Percentiles rank a stretch among this genome's conserved stretches.
These are phyloP conservation scores for Aix galericulata DNA, from an alignment of 2,113 vertebrate species.

Conservation along the genomic window DNA sequence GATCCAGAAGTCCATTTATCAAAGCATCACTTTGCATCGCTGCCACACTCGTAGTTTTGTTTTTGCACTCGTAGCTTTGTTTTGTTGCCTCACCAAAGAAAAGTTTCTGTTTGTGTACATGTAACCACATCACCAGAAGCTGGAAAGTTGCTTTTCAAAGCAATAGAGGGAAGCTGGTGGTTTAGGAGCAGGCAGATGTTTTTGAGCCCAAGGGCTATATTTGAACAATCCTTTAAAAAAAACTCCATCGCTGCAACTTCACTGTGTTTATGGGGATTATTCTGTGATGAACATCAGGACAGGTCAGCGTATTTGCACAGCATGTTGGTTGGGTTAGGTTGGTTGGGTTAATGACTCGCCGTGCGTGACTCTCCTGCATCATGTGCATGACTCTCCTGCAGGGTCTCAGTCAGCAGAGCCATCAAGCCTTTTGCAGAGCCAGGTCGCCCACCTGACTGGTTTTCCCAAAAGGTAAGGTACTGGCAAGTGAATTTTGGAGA, in stretches of 20 bases:
- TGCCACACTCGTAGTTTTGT: not conserved
- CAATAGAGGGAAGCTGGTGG: not conserved
- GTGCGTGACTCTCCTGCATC: too few species aligned
- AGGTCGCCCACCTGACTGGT: constrained; percentile 97
- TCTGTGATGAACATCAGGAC: not conserved
- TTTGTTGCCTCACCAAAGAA: not conserved
- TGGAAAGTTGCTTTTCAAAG: not conserved
- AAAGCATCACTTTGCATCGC: not conserved
- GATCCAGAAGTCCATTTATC: not conserved
- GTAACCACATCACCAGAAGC: not conserved
- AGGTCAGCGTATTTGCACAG: not conserved
- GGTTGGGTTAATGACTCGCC: too few species aligned
- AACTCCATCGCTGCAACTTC: not conserved
- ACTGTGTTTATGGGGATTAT: rapidly evolving
- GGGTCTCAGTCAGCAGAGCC: constrained; percentile 98
- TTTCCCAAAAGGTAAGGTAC: constrained; percentile 92
- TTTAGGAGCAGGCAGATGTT: not conserved
- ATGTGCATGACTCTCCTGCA: constrained; percentile 25
- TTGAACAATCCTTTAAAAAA: not conserved
- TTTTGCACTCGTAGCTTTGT: not conserved
- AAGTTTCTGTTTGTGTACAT: not conserved
- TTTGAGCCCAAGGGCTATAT: not conserved
- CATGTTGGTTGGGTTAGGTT: rapidly evolving
- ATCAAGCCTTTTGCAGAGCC: constrained; percentile 98
- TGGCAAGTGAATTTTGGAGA: not conserved